Evolutionary conservation across 2,888 invertebrate species (phyloP), one percentile per base, ranked within the genome.

Genomic region (Parnassius smintheus): DNA sequence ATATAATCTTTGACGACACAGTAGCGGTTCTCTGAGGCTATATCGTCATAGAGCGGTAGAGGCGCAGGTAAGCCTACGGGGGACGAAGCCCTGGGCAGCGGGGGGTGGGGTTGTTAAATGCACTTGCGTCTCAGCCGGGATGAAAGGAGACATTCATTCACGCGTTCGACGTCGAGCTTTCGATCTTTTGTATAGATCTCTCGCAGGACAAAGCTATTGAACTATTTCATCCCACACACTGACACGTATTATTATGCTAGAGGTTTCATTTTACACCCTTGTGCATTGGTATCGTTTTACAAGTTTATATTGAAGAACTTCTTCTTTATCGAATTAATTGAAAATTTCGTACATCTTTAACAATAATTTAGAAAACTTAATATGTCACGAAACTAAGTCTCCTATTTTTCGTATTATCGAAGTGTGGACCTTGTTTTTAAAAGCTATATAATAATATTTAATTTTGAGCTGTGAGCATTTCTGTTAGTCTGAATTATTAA

Each of bases 11-110:
- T 86, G 84, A 13, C 59, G 59, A 68, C 68, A 75, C 80, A 78
- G 81, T 86, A 85, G 86, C 83, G 82, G 85, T 81, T 83, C 76
- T 75, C 74, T 66, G 77, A 83, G 85, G 82, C 83, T 82, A 76
- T 74, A 78, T 74, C 74, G 75, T 59, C 59, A 59, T 68, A 70
- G 75, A 75, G 75, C 77, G 73, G 66, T 76, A 78, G 78, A 68
- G 71, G 77, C 78, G 84, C 88, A 88, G 89, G 88, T 88, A 88
- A 86, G 81, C 86, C 86, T 88, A 74, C 80, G 71, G 72, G 63
- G 67, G 61, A 66, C 44, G 57, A 45, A 60, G 58, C 70, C 71
- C 69, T 69, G 68, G 59, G 67, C 62, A 59, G 65, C 45, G 70
- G 61, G 65, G 62, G 66, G 59, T 61, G 66, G 69, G 69, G 68